Base-by-base conservation (phyloP, 1,140 invertebrate genomes). In the Armadillidium nasatum region DNA sequence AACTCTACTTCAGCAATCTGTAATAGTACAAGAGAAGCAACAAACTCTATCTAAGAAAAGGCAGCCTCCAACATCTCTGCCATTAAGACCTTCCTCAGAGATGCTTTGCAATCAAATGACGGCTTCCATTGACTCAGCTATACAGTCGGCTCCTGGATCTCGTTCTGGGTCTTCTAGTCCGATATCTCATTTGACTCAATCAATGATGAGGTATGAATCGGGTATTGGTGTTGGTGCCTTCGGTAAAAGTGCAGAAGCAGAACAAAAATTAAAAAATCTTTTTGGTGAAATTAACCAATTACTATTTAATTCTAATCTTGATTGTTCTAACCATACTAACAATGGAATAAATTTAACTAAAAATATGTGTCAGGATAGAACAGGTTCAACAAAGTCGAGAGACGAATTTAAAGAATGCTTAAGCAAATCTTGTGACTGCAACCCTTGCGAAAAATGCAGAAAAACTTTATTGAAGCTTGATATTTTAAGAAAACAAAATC, bases 131-230 rank as follows among this genome's bases (percentile, higher is more conserved):
- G 79, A 80, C 45, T 80, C 79, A 7, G 79, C 79, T 44, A 80
- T 80, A 66, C 77, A 80, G 72, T 80, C 79, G 15, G 77, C 76
- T 54, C 75, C 79, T 33, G 79, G 79, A n/a, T 80, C 79, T 19
- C 79, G 79, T 23, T 80, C 79, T 23, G 74, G 73, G 11, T 78
- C 79, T 19, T 76, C 79, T 19, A 80, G 79, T 45, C 79, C 79
- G 3, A 43, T 80, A 7, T 76, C 79, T 13, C 21, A 66, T 43
- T 50, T 80, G 67, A 71, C 71, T 33, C 77, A 76, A 15, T 78
- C 79, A 44, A 54, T 78, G 19, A 71, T 80, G 70, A 80, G 79
- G 79, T 80, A 80, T 74, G 79, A 60, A 19, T 19, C 50, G 11
- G 11, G 11, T 19, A 3, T 60, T 15, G 50, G 50, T 13, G 11